Conservation (phyloP, 2,113 vertebrate species). For the Varanus salvator region DNA sequence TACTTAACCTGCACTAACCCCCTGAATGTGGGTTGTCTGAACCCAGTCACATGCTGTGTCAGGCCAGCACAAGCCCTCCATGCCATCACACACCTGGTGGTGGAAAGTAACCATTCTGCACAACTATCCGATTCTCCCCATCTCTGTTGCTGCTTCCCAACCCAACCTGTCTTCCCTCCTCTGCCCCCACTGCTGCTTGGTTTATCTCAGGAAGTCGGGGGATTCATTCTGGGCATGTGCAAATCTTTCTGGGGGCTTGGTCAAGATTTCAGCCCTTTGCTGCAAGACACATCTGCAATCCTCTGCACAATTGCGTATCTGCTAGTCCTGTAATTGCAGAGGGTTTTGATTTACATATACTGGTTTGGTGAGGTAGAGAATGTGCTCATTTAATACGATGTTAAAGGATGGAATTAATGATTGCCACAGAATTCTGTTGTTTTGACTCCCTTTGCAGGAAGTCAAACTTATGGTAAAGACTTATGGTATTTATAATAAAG, state of each 20-base stretch:
- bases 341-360: not conserved
- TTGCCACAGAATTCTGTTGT: not conserved
- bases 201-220: not conserved
- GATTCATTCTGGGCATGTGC: not conserved
- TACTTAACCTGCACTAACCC: too few relatives aligned
- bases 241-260: not conserved
- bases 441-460: not conserved
- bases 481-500: not conserved
- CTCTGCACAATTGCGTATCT: not conserved
- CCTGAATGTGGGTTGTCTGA: too few relatives aligned
- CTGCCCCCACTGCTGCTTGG: not conserved
- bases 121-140: not conserved
- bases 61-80: too few relatives aligned
- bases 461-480: not conserved
- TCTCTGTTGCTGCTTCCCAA: not conserved
- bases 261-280: not conserved
- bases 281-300: not conserved
- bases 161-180: not conserved
- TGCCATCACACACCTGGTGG: too few relatives aligned
- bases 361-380: not conserved
- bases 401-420: slow-evolving; percentile 3
- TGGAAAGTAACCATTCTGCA: not conserved
- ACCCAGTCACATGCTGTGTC: too few relatives aligned
- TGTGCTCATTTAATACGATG: not conserved
- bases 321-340: slow-evolving; percentile 9